Base-by-base conservation (phyloP, 2,797 vertebrate species). In the Cuculus canorus region DNA sequence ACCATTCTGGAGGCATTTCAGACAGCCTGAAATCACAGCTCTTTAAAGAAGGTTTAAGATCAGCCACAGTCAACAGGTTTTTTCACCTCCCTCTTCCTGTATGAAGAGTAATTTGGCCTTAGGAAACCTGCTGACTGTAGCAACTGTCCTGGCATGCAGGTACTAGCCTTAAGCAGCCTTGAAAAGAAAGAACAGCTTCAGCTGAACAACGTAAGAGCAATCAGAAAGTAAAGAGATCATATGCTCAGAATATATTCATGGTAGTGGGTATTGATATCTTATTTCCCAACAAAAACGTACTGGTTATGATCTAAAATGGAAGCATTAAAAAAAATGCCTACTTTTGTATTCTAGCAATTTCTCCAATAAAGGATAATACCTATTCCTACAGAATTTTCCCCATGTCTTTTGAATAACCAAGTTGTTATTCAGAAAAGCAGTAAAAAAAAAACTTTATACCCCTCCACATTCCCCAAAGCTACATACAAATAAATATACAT, bases 81-180 rank as follows among this genome's bases (percentile, higher is more conserved):
- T 91, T 93, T 78, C 70, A 70, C 82, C 77, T 82, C 85, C 48
- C 30, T 82, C 72, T 70, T 78, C 57, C 76, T 72, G 12, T 37
- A 66, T 25, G 82, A 64, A 73, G 63, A 60, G 57, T 54, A 83
- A 66, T 66, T 65, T 96, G 66, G 87, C 92, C 77, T 70, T 60
- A 65, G 85, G 63, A 92, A 96, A 86, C 37, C 35, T 79, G 60
- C 72, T 76, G 83, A 95, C n/a, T 47, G 28, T 13, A 66, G 87
- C 66, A 96, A 80, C 76, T 86, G 79, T 65, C 59, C 63, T 79
- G 47, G 80, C 95, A 92, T 70, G 94, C 80, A 90, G 43, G 35
- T 70, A 94, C 91, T 90, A 91, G 85, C 80, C 66, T 90, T 89
- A 90, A 97, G 86, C 54, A 80, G 90, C 32, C 75, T 68, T 50